These are phyloP conservation scores for Leptinotarsa rubiginosa DNA, from an alignment of 2,888 invertebrate genomes.

Conservation along the genomic window DNA sequence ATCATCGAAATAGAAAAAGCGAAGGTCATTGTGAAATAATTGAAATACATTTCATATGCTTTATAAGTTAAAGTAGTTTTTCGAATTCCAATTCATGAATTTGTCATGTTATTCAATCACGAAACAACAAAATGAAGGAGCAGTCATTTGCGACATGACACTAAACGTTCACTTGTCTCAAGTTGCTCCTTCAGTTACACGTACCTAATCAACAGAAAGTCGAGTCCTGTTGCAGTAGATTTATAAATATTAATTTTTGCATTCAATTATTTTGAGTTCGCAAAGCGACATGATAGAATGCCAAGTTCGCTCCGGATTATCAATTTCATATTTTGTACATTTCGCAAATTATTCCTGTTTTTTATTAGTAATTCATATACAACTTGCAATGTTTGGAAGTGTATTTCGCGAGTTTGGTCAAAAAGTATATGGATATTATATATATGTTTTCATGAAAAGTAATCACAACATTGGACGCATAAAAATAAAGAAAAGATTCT, in stretches of 20 bases:
- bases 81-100: too few relatives aligned
- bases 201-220: neutral
- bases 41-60: too few relatives aligned
- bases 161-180: neutral
- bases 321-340: neutral
- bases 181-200: neutral
- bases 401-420: too few relatives aligned
- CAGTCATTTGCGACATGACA: neutral
- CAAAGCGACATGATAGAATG: neutral
- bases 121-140: neutral
- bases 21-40: too few relatives aligned
- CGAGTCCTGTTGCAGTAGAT: neutral
- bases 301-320: neutral
- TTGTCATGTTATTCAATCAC: too few relatives aligned
- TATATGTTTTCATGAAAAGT: too few relatives aligned
- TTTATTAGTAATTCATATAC: neutral
- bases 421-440: too few relatives aligned
- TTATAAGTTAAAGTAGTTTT: too few relatives aligned
- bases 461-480: too few relatives aligned
- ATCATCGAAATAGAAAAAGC: too few relatives aligned
- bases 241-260: conserved; percentile 4
- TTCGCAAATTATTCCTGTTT: neutral
- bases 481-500: too few relatives aligned
- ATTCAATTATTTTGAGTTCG: neutral
- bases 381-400: too few relatives aligned